Percentiles rank a stretch among this genome's conserved stretches.
phyloP scores from a whole-genome alignment of 2,888 invertebrate genomes.

The Drepana falcataria region DNA sequence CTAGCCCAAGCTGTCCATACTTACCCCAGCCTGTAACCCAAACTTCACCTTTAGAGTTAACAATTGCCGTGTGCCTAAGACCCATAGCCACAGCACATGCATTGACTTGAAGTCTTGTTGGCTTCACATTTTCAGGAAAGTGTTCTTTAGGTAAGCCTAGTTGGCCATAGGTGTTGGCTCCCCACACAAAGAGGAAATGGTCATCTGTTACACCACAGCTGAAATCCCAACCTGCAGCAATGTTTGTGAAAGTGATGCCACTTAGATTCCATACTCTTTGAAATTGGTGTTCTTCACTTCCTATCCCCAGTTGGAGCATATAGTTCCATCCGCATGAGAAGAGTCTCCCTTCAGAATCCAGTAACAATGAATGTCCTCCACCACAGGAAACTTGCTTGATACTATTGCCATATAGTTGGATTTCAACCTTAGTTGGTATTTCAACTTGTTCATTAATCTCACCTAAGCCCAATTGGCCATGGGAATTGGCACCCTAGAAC shows the following conservation, averaged over 20 bases:
- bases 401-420: slow-evolving; percentile 61
- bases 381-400: slow-evolving; percentile 85
- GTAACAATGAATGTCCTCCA: slow-evolving; percentile 86
- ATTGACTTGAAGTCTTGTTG: slow-evolving; percentile 64
- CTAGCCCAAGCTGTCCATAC: slow-evolving; percentile 83
- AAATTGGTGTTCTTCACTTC: slow-evolving; percentile 73
- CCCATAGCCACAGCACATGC: slow-evolving; percentile 82
- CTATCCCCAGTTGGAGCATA: slow-evolving; percentile 83
- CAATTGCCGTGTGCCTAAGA: slow-evolving; percentile 82
- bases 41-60: slow-evolving; percentile 80
- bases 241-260: slow-evolving; percentile 76
- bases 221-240: slow-evolving; percentile 90
- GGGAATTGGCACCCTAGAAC: slow-evolving; percentile 89
- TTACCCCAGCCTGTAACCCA: slow-evolving; percentile 82
- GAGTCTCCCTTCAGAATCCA: slow-evolving; percentile 82
- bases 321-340: slow-evolving; percentile 89
- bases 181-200: slow-evolving; percentile 87
- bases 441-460: slow-evolving; percentile 82
- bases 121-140: slow-evolving; percentile 52
- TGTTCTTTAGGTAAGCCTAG: slow-evolving; percentile 81
- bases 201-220: slow-evolving; percentile 85
- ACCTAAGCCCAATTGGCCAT: slow-evolving; percentile 88
- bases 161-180: slow-evolving; percentile 88
- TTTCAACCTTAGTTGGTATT: slow-evolving; percentile 67
- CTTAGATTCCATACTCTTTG: slow-evolving; percentile 80